Evolutionary conservation across 2,113 vertebrate genomes (phyloP).

Genomic region (Odontophorus gujanensis): DNA sequence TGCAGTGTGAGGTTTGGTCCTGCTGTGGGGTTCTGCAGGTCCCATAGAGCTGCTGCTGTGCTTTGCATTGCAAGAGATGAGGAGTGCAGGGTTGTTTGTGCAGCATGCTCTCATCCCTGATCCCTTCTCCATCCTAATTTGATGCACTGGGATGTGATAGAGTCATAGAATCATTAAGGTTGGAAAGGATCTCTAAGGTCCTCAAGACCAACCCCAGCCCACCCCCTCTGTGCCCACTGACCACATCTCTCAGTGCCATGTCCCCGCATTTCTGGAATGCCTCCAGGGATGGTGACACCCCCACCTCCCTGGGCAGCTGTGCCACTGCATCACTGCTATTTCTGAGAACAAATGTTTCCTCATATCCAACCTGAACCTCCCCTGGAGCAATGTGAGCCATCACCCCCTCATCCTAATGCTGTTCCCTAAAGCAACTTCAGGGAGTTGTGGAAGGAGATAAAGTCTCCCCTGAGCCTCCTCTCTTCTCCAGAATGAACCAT

Average conservation of each 20-base stretch:
- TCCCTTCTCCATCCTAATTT: neutral
- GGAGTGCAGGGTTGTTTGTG: neutral
- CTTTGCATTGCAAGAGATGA: neutral
- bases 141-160: neutral
- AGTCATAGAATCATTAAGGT: neutral
- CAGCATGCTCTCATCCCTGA: neutral
- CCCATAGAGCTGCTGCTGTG: rapidly evolving
- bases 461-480: no score
- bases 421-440: no score
- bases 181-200: neutral
- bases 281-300: neutral
- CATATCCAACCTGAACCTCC: neutral
- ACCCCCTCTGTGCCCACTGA: neutral
- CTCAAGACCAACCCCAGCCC: neutral
- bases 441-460: no score
- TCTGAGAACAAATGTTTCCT: neutral
- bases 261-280: neutral
- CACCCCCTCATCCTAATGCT: no score
- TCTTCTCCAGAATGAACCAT: no score
- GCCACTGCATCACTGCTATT: neutral
- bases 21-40: neutral
- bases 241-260: no score
- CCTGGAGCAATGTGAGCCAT: no score
- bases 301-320: neutral
- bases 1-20: neutral